Base-by-base conservation (phyloP, 2,888 invertebrate genomes). In the Pammene aurita region DNA sequence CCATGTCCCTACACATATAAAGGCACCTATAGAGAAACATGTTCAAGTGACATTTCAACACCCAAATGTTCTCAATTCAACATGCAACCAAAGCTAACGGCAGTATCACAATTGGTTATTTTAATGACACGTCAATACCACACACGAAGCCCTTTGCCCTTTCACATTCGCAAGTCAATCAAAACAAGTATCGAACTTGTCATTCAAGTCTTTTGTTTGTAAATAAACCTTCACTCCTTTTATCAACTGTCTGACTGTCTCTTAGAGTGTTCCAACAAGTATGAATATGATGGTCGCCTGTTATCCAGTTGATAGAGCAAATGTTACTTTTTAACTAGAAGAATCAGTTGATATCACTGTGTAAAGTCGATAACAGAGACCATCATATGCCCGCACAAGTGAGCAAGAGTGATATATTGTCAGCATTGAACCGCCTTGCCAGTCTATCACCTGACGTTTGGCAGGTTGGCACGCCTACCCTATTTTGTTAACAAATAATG, bases 361-460 rank as follows among this genome's bases (percentile, higher is more conserved):
- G 38, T 38, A 9, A 38, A 9, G 7, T 38, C 0, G 7, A 9
- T 38, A 9, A 7, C 7, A 9, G 38, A 6, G 44, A 9, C 13
- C 44, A 44, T 13, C 5, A 13, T 44, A 44, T 16, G 7, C 14
- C n/a, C 38, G 16, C n/a, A 57, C 5, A 18, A 57, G 41, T 57
- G 26, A 65, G 41, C 46, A 35, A 57, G 41, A 57, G 18, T 26
- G 26, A 26, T 65, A 66, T 58, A 18, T 41, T 34, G 66, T 34
- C 66, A 35, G 13, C 48, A 58, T 48, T 64, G 44, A 48, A 56
- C 18, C 42, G 57, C 38, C 57, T 34, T 35, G 42, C 35, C 58
- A 58, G 64, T 64, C 63, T 58, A 76, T 77, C 79, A 69, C 72
- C 72, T 80, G 79, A 74, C 52, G 63, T 76, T 74, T 67, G 57